Base-by-base conservation (phyloP, 2,797 vertebrate genomes). In the Phataginus tricuspis region DNA sequence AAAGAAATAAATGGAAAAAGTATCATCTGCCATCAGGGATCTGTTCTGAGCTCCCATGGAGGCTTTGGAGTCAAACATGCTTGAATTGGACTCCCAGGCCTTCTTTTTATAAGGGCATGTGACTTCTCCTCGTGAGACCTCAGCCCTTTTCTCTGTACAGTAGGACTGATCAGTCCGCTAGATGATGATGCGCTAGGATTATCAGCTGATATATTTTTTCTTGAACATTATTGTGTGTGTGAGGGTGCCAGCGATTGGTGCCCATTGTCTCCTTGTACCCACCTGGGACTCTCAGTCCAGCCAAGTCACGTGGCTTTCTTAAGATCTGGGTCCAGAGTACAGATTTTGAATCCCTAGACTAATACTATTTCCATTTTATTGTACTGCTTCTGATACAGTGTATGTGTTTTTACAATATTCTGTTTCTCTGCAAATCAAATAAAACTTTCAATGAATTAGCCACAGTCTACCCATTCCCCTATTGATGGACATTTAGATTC, bases 1-100 rank as follows among this genome's bases (percentile, higher is more conserved):
- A 88, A 84, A 94, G 42, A 61, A 71, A 75, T 66, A 53, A 90
- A 49, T 42, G 14, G 37, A 71, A 89, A 92, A 89, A 63, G 18
- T 77, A 4, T 91, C 86, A 57, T 57, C 23, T 90, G 88, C 63
- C 1, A 16, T 75, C n/a, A 80, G 86, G 68, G 57, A 64, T 80
- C 91, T 78, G 45, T 95, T 63, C 71, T 84, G 31, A 86, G 23
- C 4, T 37, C 16, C 74, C 64, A 4, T 31, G 5, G 49, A 37
- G 14, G 5, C 39, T 78, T 77, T 37, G n/a, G 63, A 89, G 59
- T 83, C 71, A 72, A 57, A 66, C 42, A 14, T 59, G 34, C n/a
- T 42, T 75, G 69, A 29, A 31, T 86, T 78, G 1, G 5, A 89
- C 69, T 29, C 51, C 37, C 16, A 86, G n/a, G n/a, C n/a, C 87